Conservation (phyloP, 2,797 vertebrate genomes). For the Tachyglossus aculeatus region DNA sequence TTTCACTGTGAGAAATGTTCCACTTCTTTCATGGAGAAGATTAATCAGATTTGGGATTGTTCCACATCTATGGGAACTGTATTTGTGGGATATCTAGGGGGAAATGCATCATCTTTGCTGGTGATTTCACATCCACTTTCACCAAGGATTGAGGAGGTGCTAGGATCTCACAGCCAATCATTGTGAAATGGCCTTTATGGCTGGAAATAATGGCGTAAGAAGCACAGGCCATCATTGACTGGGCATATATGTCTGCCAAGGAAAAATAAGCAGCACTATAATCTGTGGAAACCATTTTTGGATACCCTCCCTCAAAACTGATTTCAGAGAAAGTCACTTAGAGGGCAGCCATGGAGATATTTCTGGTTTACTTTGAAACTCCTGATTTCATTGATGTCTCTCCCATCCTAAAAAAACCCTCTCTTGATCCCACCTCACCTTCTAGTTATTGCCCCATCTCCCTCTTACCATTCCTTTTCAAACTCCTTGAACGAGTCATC, state of each 20-base stretch:
- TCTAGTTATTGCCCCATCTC: no score
- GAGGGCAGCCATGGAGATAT: no score
- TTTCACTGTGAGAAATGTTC: constrained; percentile 51
- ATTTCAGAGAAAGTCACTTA: no score
- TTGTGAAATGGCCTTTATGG: background rate
- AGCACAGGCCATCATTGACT: background rate
- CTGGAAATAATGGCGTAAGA: background rate
- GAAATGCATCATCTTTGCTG: background rate
- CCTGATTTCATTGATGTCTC: no score
- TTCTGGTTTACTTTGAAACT: no score
- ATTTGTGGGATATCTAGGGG: background rate
- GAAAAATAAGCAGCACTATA: background rate
- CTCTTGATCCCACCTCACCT: no score
- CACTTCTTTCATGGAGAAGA: constrained; percentile 35
- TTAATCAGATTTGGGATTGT: constrained; percentile 16
- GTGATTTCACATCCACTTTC: background rate
- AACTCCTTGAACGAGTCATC: no score
- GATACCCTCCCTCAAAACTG: no score
- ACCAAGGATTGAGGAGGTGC: background rate
- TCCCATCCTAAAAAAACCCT: no score
- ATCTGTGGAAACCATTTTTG: no score
- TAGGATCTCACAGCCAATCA: background rate
- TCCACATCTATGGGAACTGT: background rate
- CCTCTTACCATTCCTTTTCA: no score
- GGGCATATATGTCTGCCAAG: background rate